Evolutionary conservation across 2,113 vertebrate genomes (phyloP).

Genomic region (Coturnix japonica): DNA sequence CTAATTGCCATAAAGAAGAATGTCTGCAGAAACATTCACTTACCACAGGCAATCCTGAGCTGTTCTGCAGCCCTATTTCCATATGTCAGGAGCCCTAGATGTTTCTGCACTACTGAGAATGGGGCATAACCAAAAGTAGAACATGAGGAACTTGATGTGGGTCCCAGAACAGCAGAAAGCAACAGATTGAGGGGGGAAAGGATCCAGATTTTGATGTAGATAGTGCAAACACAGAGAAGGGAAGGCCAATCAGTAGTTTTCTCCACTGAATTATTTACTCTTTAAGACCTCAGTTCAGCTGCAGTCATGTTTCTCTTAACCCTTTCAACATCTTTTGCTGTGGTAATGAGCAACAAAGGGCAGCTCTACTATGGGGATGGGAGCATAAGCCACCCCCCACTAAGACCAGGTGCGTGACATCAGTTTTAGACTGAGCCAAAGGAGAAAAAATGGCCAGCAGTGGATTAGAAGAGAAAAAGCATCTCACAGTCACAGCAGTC

Average conservation of each 20-base stretch:
- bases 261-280: neutral
- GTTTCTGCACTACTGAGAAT: neutral
- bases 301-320: neutral
- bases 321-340: neutral
- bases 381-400: too few species aligned
- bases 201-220: neutral
- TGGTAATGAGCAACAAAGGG: rapidly evolving
- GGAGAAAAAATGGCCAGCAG: neutral
- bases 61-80: neutral
- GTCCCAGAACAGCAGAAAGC: neutral
- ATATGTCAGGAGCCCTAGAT: neutral
- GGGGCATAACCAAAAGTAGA: neutral
- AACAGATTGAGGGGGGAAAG: neutral
- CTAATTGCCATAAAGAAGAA: neutral
- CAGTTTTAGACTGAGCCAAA: neutral
- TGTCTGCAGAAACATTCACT: neutral
- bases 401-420: neutral
- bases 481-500: neutral
- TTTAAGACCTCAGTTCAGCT: neutral
- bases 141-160: neutral
- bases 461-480: neutral
- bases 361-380: neutral
- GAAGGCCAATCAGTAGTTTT: neutral
- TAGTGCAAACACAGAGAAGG: neutral
- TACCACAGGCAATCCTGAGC: neutral